Evolutionary conservation across 2,113 vertebrate genomes (phyloP).

Genomic region (Vicugna pacos): DNA sequence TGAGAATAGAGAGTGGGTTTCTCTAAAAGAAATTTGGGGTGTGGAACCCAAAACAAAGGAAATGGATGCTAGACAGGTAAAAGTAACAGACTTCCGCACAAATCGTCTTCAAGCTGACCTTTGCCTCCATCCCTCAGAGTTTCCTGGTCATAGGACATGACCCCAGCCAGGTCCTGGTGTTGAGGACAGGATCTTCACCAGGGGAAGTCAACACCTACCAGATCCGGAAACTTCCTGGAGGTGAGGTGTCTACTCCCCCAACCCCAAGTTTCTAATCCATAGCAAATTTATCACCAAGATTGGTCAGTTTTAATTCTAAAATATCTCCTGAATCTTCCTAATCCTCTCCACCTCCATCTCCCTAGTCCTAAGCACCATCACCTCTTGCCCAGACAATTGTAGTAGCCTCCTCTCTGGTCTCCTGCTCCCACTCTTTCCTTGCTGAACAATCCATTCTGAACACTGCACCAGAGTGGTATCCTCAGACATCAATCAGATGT

Average conservation of each 20-base stretch:
- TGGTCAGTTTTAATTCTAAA: background rate
- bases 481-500: background rate
- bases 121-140: conserved; percentile 74
- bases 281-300: background rate
- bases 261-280: background rate
- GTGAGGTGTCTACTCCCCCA: conserved; percentile 58
- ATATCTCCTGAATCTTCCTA: background rate
- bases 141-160: conserved; percentile 83
- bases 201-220: conserved; percentile 76
- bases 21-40: background rate
- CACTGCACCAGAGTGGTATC: background rate
- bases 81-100: background rate
- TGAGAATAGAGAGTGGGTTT: background rate
- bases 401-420: background rate
- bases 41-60: background rate
- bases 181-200: conserved; percentile 71
- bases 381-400: background rate
- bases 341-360: background rate
- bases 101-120: background rate
- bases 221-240: conserved; percentile 77
- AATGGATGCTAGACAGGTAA: background rate
- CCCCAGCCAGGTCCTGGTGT: conserved; percentile 68
- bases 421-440: background rate
- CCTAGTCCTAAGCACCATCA: background rate
- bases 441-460: background rate